Conservation (phyloP, 2,797 vertebrate genomes). For the Toxotes lorentzi region DNA sequence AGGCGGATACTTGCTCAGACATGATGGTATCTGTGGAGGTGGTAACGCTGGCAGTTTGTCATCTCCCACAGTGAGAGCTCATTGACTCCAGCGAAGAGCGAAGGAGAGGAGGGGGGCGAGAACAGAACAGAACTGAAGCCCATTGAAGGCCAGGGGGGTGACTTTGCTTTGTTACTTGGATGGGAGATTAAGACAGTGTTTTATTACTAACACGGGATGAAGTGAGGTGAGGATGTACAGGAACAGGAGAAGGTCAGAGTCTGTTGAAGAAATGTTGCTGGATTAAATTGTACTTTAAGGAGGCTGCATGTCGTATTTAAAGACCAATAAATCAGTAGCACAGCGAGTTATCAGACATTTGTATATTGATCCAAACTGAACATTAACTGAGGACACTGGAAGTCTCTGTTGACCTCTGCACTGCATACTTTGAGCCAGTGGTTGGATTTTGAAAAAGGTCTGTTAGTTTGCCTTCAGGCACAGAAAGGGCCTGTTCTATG, state of each 20-base stretch:
- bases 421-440: not conserved
- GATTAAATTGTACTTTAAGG: not conserved
- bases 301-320: not conserved
- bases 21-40: constrained; percentile 64
- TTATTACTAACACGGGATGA: not conserved
- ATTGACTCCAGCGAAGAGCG: constrained; percentile 16
- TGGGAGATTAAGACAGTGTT: not conserved
- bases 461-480: constrained; percentile 2
- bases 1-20: constrained; percentile 67
- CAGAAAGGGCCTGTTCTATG: not conserved
- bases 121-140: constrained; percentile 23
- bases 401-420: constrained; percentile 6
- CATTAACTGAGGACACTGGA: not conserved
- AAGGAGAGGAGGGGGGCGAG: not conserved
- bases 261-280: not conserved
- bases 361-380: not conserved
- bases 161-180: not conserved
- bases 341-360: not conserved
- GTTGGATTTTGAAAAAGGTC: not conserved
- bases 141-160: not conserved
- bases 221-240: not conserved
- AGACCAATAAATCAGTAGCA: not conserved
- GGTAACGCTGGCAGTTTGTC: constrained; percentile 49
- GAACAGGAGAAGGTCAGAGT: not conserved
- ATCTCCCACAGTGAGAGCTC: constrained; percentile 54